These are phyloP conservation scores for Physella acuta DNA, from an alignment of 1,140 invertebrate genomes.

Conservation along the genomic window DNA sequence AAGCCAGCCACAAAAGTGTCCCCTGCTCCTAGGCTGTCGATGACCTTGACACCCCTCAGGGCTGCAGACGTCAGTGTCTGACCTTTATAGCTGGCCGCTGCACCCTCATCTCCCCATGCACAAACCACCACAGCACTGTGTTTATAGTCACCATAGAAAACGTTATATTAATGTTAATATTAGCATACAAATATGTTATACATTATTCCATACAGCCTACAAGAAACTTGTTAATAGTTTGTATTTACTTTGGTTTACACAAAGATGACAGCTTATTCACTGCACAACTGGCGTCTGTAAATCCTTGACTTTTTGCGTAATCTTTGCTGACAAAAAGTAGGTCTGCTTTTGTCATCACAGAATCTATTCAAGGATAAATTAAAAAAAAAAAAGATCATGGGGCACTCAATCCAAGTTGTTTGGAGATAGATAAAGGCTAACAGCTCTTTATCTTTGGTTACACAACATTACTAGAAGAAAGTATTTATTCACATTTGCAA, in stretches of 20 bases:
- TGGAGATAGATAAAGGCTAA: neutral
- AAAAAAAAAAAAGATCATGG: neutral
- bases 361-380: no score
- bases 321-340: constrained; percentile 18
- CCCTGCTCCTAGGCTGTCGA: constrained; percentile 13
- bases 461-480: neutral
- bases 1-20: constrained; percentile 15
- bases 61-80: neutral
- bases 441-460: neutral
- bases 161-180: neutral
- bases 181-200: constrained; percentile 5
- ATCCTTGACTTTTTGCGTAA: constrained; percentile 7
- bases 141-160: neutral
- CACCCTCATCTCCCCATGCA: constrained; percentile 10
- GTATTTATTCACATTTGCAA: neutral
- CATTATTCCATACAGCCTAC: no score
- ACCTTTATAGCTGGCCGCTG: neutral
- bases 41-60: neutral
- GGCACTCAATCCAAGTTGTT: neutral
- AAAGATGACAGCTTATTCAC: neutral
- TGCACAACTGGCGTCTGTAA: neutral
- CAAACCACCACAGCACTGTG: constrained; percentile 13
- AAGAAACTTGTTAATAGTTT: no score
- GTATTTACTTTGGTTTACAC: no score
- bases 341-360: constrained; percentile 17